Conservation (phyloP, 2,797 vertebrate species). For the Sphenodon punctatus region DNA sequence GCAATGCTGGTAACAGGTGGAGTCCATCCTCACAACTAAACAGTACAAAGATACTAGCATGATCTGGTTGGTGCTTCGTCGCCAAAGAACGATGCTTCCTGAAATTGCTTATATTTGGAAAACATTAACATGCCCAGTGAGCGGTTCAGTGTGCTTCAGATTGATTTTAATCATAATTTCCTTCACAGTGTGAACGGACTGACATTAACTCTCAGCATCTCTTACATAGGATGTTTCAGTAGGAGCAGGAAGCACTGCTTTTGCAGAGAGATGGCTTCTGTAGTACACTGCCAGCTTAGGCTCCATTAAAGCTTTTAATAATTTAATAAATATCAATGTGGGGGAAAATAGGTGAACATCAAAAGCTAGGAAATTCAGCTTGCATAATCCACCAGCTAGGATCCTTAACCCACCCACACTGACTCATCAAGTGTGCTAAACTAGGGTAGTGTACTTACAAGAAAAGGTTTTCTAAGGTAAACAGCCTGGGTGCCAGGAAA, state of each 20-base stretch:
- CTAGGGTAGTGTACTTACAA: background rate
- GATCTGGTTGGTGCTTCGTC: background rate
- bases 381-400: background rate
- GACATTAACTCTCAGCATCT: background rate
- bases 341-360: background rate
- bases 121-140: constrained; percentile 10
- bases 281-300: background rate
- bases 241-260: background rate
- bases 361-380: background rate
- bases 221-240: background rate
- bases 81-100: background rate
- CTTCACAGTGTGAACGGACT: background rate
- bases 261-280: background rate
- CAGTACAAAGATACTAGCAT: background rate
- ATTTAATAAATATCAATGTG: background rate
- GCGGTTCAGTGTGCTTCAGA: background rate
- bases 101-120: constrained; percentile 15
- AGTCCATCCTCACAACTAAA: background rate
- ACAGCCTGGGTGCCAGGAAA: too few relatives aligned
- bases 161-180: constrained; percentile 17
- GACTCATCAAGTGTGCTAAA: background rate
- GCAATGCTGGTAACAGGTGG: background rate
- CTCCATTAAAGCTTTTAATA: background rate
- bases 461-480: background rate
- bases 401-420: background rate